Conservation (phyloP, 2,888 invertebrate species). For the Panzeria rudis region DNA sequence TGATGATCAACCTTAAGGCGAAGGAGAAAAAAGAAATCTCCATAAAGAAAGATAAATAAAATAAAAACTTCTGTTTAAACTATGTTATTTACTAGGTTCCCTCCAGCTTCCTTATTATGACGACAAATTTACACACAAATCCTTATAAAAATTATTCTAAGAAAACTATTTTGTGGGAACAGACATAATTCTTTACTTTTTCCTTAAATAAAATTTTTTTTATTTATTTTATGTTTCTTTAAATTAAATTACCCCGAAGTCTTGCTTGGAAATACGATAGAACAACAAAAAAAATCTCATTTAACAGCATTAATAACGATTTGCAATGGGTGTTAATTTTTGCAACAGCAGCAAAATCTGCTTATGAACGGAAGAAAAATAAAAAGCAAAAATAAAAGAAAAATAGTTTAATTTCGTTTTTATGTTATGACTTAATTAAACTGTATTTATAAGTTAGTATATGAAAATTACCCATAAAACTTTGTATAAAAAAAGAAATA, state of each 20-base stretch:
- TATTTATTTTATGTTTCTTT: not conserved
- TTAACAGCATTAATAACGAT: conserved; percentile 56
- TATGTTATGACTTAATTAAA: conserved; percentile 70
- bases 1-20: conserved; percentile 38
- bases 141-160: conserved; percentile 10
- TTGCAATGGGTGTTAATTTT: conserved; percentile 64
- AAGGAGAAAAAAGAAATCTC: not conserved
- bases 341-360: conserved; percentile 38
- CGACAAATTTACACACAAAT: not conserved
- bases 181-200: not conserved
- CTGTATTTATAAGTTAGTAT: conserved; percentile 27
- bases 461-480: conserved; percentile 31
- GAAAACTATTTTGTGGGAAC: conserved; percentile 1
- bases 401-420: conserved; percentile 53
- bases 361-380: conserved; percentile 27
- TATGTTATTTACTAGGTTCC: conserved; percentile 6
- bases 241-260: conserved; percentile 32
- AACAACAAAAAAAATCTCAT: conserved; percentile 17
- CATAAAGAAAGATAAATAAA: conserved; percentile 20
- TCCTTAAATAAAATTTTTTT: not conserved
- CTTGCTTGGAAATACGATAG: conserved; percentile 8
- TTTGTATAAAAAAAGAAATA: not conserved
- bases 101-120: not conserved
- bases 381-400: conserved; percentile 5
- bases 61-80: conserved; percentile 40